phyloP scores from a whole-genome alignment of 2,888 invertebrate genomes.

The Lumbricus terrestris region DNA sequence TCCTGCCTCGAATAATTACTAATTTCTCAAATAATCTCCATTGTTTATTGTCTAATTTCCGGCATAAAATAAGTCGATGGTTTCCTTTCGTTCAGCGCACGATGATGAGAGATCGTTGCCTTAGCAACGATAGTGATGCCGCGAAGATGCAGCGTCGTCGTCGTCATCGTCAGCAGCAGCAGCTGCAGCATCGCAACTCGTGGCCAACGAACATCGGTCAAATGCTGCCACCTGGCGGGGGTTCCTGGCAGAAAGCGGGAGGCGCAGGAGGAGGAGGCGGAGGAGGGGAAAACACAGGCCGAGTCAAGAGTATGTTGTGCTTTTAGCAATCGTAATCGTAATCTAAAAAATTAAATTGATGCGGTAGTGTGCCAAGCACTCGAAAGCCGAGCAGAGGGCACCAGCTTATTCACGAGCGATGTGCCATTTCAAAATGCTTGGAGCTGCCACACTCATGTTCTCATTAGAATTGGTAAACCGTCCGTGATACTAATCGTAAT shows the following conservation, averaged over 20 bases:
- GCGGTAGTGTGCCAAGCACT: no score
- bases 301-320: neutral
- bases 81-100: neutral
- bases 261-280: neutral
- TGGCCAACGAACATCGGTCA: constrained; percentile 26
- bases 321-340: no score
- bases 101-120: neutral
- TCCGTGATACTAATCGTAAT: no score
- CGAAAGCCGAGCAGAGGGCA: no score
- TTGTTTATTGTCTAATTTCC: neutral
- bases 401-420: no score
- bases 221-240: constrained; percentile 26
- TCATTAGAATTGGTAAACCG: no score
- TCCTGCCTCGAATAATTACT: no score
- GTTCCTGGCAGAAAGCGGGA: constrained; percentile 22
- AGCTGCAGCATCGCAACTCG: constrained; percentile 27
- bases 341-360: no score
- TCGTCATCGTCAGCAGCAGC: neutral
- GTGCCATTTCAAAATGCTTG: no score
- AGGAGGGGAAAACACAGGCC: neutral
- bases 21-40: neutral
- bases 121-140: neutral
- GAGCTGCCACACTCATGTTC: no score
- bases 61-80: neutral
- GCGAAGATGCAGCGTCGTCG: neutral